Conservation (phyloP, 2,797 vertebrate species). For the Smutsia temminckii region DNA sequence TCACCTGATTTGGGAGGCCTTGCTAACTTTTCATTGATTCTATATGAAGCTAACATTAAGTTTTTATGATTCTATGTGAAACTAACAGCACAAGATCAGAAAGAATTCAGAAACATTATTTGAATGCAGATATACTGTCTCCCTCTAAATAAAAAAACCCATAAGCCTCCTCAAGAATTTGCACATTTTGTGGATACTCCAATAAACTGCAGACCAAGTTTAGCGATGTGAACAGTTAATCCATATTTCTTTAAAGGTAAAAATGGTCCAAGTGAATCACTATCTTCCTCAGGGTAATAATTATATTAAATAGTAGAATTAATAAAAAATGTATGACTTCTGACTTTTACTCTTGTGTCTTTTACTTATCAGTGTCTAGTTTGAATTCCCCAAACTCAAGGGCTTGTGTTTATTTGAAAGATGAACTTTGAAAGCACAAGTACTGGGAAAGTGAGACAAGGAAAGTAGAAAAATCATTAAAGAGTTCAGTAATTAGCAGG, state of each 20-base stretch:
- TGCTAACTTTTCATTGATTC: background rate
- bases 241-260: background rate
- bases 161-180: background rate
- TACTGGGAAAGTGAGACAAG: background rate
- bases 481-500: background rate
- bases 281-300: background rate
- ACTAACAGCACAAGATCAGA: background rate
- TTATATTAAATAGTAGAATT: background rate
- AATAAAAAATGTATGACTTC: background rate
- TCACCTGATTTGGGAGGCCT: background rate
- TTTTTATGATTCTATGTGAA: background rate
- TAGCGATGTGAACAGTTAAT: background rate
- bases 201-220: background rate
- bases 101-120: background rate
- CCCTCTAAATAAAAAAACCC: background rate
- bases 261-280: background rate
- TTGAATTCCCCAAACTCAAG: background rate
- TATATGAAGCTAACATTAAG: background rate
- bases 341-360: background rate
- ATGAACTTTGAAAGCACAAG: background rate
- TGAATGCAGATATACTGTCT: background rate
- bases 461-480: background rate
- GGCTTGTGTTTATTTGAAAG: background rate
- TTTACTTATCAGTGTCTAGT: background rate
- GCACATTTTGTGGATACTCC: background rate